Base-by-base conservation (phyloP, 2,113 vertebrate species). In the Calidris pugnax region DNA sequence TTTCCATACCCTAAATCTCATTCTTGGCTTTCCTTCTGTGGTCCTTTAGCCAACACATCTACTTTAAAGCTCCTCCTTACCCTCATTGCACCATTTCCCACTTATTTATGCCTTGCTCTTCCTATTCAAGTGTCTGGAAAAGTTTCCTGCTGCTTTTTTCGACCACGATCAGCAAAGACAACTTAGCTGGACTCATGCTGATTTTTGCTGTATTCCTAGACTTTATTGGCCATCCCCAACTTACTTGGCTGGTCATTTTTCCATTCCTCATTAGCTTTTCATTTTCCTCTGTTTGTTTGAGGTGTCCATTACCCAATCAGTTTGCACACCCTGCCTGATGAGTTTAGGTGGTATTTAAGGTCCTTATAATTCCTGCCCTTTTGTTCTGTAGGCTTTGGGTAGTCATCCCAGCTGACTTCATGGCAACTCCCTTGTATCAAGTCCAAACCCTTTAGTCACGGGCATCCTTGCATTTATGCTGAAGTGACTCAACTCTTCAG, bases 1-100 rank as follows among this genome's bases (percentile, higher is more conserved):
- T 90, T 94, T 93, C 92, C 92, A 93, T 83, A 83, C 9, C 35
- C 50, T 90, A 73, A 93, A 93, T 92, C 75, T 69, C 62, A 79
- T 60, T 95, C 67, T 76, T 94, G 94, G 94, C 95, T 95, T 90
- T 88, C 45, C 30, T 73, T 87, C 57, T 33, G 55, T 0, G 2
- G 27, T 85, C 35, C 48, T 73, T 73, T 45, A 85, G 87, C 85
- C 92, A 95, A 76, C 20, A 35, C 9, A 39, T 53, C 33, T 62
- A 76, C 71, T 94, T 85, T 35, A 79, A 78, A 79, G 23, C 48
- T 92, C 48, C 56, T 67, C 53, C 45, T 95, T 90, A 82, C 13
- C 35, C 33, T 91, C 39, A 64, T 11, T 79, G 78, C 67, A 79
- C 90, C 33, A 68, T 91, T 96, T 90, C 45, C 67, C 66, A 60